Conservation (phyloP, 2,888 invertebrate genomes). For the Pimpla rufipes region DNA sequence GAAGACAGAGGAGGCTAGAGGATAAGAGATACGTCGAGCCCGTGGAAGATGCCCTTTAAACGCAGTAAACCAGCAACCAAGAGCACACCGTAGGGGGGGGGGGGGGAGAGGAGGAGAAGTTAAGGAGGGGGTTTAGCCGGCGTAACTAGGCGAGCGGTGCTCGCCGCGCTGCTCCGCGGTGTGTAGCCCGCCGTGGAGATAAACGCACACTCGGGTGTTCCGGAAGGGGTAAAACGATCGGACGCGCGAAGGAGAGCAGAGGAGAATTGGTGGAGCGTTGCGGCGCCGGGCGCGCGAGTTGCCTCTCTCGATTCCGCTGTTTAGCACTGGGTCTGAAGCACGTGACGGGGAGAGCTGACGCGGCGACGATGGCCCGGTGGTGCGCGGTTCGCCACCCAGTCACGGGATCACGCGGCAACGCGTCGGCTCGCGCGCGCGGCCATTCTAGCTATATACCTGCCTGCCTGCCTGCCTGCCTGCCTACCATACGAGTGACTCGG, state of each 20-base stretch:
- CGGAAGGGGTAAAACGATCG: constrained; percentile 34
- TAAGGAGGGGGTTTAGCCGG: neutral
- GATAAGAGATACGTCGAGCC: too few relatives aligned
- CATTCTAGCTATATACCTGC: neutral
- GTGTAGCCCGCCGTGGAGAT: neutral
- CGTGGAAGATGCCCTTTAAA: too few relatives aligned
- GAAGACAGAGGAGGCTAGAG: too few relatives aligned
- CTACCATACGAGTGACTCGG: constrained; percentile 20
- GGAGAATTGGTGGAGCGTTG: constrained; percentile 15
- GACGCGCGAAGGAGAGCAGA: constrained; percentile 10
- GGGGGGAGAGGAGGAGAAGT: too few relatives aligned
- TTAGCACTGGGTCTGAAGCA: constrained; percentile 34
- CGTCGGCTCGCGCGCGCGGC: constrained; percentile 1
- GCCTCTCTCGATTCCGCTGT: constrained; percentile 35
- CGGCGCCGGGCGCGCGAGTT: constrained; percentile 15
- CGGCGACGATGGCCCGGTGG: constrained; percentile 39
- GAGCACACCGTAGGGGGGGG: too few relatives aligned
- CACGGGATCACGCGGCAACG: constrained; percentile 25
- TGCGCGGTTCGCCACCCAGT: constrained; percentile 52
- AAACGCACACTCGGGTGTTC: neutral
- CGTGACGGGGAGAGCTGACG: constrained; percentile 52
- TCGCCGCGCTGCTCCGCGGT: neutral
- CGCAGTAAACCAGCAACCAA: too few relatives aligned
- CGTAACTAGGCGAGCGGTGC: neutral
- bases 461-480: too few relatives aligned